Evolutionary conservation across 2,797 vertebrate genomes (phyloP).

Genomic region (Sebastes minor): DNA sequence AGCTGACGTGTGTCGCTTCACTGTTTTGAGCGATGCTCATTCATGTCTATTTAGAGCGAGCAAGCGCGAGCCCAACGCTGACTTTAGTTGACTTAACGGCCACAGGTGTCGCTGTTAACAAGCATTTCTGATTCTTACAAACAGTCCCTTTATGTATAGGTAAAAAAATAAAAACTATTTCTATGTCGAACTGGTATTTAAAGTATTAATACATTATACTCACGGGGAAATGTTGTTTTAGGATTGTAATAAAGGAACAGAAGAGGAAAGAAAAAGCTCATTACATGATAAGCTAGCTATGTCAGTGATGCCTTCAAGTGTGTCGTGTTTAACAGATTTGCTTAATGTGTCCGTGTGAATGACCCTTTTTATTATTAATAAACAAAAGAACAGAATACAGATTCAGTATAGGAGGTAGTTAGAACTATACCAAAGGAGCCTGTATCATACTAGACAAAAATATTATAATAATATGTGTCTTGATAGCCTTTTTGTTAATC

Average conservation of each 20-base stretch:
- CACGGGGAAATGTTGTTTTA: not conserved
- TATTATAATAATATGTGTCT: not conserved
- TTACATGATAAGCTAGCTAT: not conserved
- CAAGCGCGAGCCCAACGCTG: too few species aligned
- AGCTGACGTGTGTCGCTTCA: too few species aligned
- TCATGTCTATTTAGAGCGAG: too few species aligned
- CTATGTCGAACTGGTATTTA: not conserved
- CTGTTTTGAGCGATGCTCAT: too few species aligned
- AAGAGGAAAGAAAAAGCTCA: too few species aligned
- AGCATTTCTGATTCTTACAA: too few species aligned
- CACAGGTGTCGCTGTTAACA: too few species aligned
- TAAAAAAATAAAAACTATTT: too few species aligned
- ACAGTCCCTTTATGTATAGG: too few species aligned
- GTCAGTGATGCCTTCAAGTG: not conserved
- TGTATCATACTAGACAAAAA: too few species aligned
- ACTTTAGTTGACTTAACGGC: too few species aligned
- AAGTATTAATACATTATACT: not conserved
- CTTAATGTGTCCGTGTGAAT: accelerated
- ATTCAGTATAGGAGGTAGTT: not conserved
- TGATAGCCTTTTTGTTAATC: not conserved
- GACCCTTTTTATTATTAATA: not conserved
- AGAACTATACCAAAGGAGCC: not conserved
- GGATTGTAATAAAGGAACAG: too few species aligned
- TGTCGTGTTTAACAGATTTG: not conserved
- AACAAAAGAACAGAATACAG: not conserved